Conservation (phyloP, 1,140 invertebrate genomes). For the Pemphigus obesinymphae region DNA sequence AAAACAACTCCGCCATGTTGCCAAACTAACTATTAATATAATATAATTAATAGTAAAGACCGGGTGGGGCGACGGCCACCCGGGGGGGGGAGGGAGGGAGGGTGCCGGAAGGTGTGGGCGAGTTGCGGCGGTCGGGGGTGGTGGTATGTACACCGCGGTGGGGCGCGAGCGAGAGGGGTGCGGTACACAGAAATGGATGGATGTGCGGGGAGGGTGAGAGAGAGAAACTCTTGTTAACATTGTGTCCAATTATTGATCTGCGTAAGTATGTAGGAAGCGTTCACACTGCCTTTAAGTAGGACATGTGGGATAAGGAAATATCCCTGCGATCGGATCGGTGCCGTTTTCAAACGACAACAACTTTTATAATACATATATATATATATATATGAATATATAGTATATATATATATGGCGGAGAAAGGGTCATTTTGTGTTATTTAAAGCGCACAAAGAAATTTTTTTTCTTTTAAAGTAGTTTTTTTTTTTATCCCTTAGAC, state of each 20-base stretch:
- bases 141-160: slow-evolving; percentile 3
- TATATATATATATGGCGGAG: too few species aligned
- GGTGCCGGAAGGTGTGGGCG: too few species aligned
- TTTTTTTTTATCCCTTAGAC: background rate
- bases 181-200: background rate
- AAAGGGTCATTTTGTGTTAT: background rate
- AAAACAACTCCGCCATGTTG: slow-evolving; percentile 33
- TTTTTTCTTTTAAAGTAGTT: background rate
- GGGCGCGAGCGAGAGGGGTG: background rate
- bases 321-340: background rate
- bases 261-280: slow-evolving; percentile 41
- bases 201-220: background rate
- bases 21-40: slow-evolving; percentile 41
- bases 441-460: background rate
- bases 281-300: slow-evolving; percentile 39
- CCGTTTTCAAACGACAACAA: background rate
- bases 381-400: too few species aligned
- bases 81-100: background rate
- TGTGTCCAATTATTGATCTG: slow-evolving; percentile 42
- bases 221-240: slow-evolving; percentile 40
- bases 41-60: slow-evolving; percentile 39
- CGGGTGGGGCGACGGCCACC: background rate
- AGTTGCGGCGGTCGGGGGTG: background rate
- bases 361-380: too few species aligned
- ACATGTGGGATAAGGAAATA: slow-evolving; percentile 40